phyloP scores from a whole-genome alignment of 2,113 vertebrate genomes.

The Hyaena hyaena region DNA sequence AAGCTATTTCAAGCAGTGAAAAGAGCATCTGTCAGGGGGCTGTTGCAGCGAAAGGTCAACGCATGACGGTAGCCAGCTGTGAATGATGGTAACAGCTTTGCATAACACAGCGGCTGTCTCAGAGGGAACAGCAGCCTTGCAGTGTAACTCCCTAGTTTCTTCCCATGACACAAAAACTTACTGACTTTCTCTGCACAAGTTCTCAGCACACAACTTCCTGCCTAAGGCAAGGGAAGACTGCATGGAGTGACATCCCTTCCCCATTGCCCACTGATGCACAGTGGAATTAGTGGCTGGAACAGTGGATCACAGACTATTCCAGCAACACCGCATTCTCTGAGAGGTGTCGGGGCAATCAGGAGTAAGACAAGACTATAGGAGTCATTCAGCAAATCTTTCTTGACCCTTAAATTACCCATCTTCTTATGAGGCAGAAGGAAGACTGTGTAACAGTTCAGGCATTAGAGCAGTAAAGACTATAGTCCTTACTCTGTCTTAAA shows the following conservation, averaged over 20 bases:
- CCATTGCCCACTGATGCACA: rapidly evolving
- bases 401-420: background rate
- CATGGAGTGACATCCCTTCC: background rate
- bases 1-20: background rate
- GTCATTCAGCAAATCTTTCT: background rate
- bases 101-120: background rate
- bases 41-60: background rate
- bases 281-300: background rate
- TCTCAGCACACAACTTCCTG: background rate
- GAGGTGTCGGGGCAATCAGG: background rate
- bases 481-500: background rate
- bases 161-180: background rate
- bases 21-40: background rate
- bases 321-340: background rate
- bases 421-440: background rate
- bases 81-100: background rate
- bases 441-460: background rate
- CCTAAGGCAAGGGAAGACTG: background rate
- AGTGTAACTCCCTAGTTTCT: background rate
- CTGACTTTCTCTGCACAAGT: background rate
- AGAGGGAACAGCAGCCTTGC: background rate
- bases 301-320: background rate
- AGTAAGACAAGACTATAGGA: background rate
- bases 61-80: background rate
- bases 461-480: background rate